phyloP scores from a whole-genome alignment of 2,888 invertebrate genomes.

The Rhagonycha lutea region DNA sequence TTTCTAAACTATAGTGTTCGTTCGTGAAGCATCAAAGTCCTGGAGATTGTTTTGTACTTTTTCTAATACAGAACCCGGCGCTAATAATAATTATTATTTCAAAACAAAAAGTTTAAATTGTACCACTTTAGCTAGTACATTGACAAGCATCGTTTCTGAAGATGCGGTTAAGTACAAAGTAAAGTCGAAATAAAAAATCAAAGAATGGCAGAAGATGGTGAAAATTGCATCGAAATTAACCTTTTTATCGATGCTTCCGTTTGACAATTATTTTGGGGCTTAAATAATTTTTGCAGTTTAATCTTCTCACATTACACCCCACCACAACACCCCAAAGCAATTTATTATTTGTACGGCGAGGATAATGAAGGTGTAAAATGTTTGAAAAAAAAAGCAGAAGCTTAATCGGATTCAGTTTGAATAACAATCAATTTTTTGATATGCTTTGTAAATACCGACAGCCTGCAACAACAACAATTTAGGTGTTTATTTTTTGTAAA shows the following conservation, averaged over 20 bases:
- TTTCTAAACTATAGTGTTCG: too few relatives aligned
- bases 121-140: neutral
- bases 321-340: neutral
- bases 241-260: neutral
- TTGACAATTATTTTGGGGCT: neutral
- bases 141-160: neutral
- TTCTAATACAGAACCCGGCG: neutral
- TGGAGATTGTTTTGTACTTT: neutral
- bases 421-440: slow-evolving; percentile 3
- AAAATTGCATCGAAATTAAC: neutral
- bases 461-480: slow-evolving; percentile 19
- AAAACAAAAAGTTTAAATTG: neutral
- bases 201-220: neutral
- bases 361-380: neutral
- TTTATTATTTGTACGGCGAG: neutral
- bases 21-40: too few relatives aligned
- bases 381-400: neutral
- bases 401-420: neutral
- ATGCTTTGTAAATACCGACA: slow-evolving; percentile 9
- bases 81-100: neutral
- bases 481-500: slow-evolving; percentile 19
- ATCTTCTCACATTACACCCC: neutral
- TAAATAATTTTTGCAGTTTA: neutral
- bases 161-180: neutral
- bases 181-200: neutral